Base-by-base conservation (phyloP, 23 tunicate genomes). In the Corella eumyota region DNA sequence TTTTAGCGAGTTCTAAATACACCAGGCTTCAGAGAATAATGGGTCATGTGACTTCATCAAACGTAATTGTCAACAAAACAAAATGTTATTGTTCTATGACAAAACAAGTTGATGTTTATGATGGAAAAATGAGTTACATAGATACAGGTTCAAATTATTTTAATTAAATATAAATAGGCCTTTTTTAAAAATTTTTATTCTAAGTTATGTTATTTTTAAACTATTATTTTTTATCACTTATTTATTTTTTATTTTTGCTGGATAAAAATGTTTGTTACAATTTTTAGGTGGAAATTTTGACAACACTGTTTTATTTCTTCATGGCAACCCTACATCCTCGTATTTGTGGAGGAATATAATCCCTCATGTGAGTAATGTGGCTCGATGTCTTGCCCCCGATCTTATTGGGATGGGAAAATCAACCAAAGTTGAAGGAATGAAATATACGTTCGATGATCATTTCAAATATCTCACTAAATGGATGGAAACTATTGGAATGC, bases 271-370 rank as follows among this genome's bases (percentile, higher is more conserved):
- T 40, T 40, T 40, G 15, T 40, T 11, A 15, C 15, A 40, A 40
- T 11, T 11, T 40, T 48, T 48, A 62, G 68, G 68, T 38, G 44
- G 29, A 17, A 25, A 62, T 31, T 1, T 20, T 1, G 68, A 38
- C 6, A 35, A 36, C 6, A 67, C 82, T 2, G 71, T 75, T 2
- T 28, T 84, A 0, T 84, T 84, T 62, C 68, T 84, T 21, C 94
- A 84, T 64, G 94, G 94, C 38, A 84, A 84, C 49, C 94, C 94
- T 4, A 84, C 94, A 4, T 84, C 94, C 4, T 84, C 94, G 9
- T 84, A 63, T 46, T 46, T 84, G 35, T 84, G 94, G 94, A 74
- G 94, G 51, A 75, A 75, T 46, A 64, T 84, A 36, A 76, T 84
- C 2, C 94, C 94, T 54, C 78, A 84, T 57, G 94, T 84, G 15